A percentile compares a stretch with the other conserved stretches of the same genome.
Evolutionary conservation across 2,888 invertebrate species (phyloP).

Genomic region (Argyra leucocephala): DNA sequence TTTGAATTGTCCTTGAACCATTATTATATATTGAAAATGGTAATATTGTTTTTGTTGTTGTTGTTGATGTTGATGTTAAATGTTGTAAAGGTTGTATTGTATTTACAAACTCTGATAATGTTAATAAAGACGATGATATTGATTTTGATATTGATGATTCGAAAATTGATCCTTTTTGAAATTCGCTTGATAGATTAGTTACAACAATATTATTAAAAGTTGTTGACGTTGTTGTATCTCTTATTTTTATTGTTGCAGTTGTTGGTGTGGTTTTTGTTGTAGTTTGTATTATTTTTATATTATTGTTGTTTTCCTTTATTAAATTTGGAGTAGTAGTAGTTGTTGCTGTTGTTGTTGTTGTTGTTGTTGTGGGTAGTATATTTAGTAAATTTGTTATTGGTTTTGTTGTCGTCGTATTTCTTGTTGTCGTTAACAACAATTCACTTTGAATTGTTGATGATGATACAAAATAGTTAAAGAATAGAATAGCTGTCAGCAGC

Average conservation of each 20-base stretch:
- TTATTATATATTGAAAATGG: conserved; percentile 34
- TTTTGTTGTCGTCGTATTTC: background rate
- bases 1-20: conserved; percentile 33
- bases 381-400: background rate
- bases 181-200: conserved; percentile 2
- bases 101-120: conserved; percentile 11
- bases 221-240: conserved; percentile 27
- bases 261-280: conserved; percentile 18
- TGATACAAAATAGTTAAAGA: conserved; percentile 33
- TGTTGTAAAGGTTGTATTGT: background rate
- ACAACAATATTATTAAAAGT: conserved; percentile 15
- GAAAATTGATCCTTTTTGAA: background rate
- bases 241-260: conserved; percentile 15
- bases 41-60: conserved; percentile 20
- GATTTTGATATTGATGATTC: conserved; percentile 4
- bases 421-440: background rate
- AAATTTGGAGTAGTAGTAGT: too few relatives aligned
- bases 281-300: too few relatives aligned
- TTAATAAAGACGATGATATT: background rate
- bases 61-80: conserved; percentile 20
- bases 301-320: too few relatives aligned
- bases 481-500: conserved; percentile 42
- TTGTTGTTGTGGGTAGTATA: conserved; percentile 17
- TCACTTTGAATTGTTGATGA: conserved; percentile 9
- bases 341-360: conserved; percentile 20